Evolutionary conservation across 2,113 vertebrate species (phyloP).

Genomic region (human): DNA sequence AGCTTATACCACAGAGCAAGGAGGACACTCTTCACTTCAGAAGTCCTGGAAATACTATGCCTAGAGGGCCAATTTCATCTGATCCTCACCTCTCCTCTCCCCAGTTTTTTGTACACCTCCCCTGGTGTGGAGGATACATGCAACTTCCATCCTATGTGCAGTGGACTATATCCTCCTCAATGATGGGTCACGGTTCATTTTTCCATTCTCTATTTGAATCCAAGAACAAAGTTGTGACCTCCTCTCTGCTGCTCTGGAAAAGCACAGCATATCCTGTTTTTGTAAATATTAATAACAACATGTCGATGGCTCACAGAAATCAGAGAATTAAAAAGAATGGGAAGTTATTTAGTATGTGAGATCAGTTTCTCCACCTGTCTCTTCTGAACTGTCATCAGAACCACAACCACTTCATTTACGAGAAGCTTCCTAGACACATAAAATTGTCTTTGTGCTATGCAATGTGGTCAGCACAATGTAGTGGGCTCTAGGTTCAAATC

Average conservation of each 20-base stretch:
- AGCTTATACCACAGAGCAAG: background rate
- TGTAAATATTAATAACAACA: background rate
- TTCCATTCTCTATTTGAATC: constrained; percentile 41
- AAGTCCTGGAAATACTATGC: constrained; percentile 31
- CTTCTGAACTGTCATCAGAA: background rate
- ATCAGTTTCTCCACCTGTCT: background rate
- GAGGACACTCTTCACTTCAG: background rate
- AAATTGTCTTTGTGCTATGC: background rate
- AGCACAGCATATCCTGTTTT: constrained; percentile 20
- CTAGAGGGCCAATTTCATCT: background rate
- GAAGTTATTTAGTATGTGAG: constrained; percentile 32
- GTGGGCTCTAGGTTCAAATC: background rate
- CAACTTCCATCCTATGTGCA: background rate
- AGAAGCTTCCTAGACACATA: constrained; percentile 7
- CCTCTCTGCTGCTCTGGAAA: constrained; percentile 33
- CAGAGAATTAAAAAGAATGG: constrained; percentile 29
- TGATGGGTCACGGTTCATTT: background rate
- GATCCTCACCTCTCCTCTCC: background rate
- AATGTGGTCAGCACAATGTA: background rate
- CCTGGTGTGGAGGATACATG: background rate
- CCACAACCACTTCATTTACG: constrained; percentile 37
- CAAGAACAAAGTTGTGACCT: constrained; percentile 35
- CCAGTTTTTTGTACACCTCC: constrained; percentile 1
- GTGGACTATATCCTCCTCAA: constrained; percentile 21
- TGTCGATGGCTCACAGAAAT: constrained; percentile 22